These are phyloP conservation scores for Drosophila sulfurigaster DNA, from an alignment of 1,140 invertebrate genomes.

Conservation along the genomic window DNA sequence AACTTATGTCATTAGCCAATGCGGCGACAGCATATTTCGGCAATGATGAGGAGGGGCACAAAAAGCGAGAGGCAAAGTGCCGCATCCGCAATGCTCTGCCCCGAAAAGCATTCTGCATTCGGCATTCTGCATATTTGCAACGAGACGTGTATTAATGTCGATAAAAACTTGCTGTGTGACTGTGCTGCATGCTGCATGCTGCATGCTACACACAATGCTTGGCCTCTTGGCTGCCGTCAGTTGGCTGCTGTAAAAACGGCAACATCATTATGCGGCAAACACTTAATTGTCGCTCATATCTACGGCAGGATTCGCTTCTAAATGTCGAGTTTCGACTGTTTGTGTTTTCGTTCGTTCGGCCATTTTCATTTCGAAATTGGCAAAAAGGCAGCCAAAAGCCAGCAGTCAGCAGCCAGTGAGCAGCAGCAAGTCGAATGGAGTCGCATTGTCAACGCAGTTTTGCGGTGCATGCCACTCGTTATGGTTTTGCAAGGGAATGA, in stretches of 20 bases:
- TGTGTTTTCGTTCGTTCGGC: slow-evolving; percentile 40
- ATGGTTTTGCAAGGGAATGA: slow-evolving; percentile 31
- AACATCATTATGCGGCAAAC: slow-evolving; percentile 82
- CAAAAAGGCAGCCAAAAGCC: slow-evolving; percentile 34
- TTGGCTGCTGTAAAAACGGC: slow-evolving; percentile 58
- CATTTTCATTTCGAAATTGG: slow-evolving; percentile 68
- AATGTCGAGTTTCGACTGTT: slow-evolving; percentile 35
- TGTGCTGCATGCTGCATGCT: slow-evolving; percentile 30
- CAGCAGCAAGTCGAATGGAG: slow-evolving; percentile 15
- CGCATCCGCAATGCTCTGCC: slow-evolving; percentile 31
- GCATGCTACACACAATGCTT: slow-evolving; percentile 22
- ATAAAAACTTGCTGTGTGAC: slow-evolving; percentile 65
- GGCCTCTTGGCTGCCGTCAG: slow-evolving; percentile 7
- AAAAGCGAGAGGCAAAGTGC: slow-evolving; percentile 15
- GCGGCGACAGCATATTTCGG: slow-evolving; percentile 19
- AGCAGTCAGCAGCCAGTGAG: no score
- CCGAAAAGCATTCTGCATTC: slow-evolving; percentile 57
- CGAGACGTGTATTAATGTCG: slow-evolving; percentile 59
- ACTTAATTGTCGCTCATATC: slow-evolving; percentile 82
- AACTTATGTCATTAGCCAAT: slow-evolving; percentile 46
- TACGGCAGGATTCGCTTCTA: slow-evolving; percentile 44
- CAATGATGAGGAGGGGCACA: slow-evolving; percentile 7
- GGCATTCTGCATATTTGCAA: slow-evolving; percentile 58
- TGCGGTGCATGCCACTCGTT: slow-evolving; percentile 38
- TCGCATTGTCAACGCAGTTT: slow-evolving; percentile 41